Base-by-base conservation (phyloP, 2,888 invertebrate species). In the Drosophila pullipes region DNA sequence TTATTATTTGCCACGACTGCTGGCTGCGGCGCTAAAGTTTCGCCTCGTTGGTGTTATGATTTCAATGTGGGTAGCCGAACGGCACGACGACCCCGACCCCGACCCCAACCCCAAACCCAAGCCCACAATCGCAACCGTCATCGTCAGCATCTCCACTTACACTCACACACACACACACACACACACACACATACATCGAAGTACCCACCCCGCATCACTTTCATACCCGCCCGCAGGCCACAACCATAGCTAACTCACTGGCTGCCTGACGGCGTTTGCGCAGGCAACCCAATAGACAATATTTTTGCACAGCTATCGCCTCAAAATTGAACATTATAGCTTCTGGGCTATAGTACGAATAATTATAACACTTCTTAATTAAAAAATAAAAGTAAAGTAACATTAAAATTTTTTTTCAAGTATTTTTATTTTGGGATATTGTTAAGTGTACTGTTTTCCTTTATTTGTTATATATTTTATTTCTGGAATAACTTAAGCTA, bases 31-130 rank as follows among this genome's bases (percentile, higher is more conserved):
- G 84, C 84, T 90, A 76, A 85, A 90, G 91, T 86, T 86, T 86
- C 90, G 85, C 89, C 87, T 86, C 91, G 85, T 86, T 86, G 91
- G 85, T 86, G 85, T 86, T 86, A 86, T 86, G 85, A 86, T 86
- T 86, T 86, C 85, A 79, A 86, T 86, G 91, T 91, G 85, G 85
- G 89, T 78, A 89, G 87, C 82, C 90, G 85, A 89, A 91, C 87
- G 82, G 91, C 91, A 89, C 89, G 77, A 85, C 85, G 72, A 88
- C 81, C 81, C 80, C 76, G 80, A 79, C 82, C 85, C 78, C 44
- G 25, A 47, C 47, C 74, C 67, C 61, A n/a, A 41, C 6, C 81
- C 80, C 72, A 76, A 79, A 75, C 85, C 78, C 57, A 49, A 65
- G 58, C 80, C 75, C 80, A 79, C 83, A 82, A 79, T 74, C 70